phyloP scores from a whole-genome alignment of 2,113 vertebrate species.

The Callopanchax toddi region DNA sequence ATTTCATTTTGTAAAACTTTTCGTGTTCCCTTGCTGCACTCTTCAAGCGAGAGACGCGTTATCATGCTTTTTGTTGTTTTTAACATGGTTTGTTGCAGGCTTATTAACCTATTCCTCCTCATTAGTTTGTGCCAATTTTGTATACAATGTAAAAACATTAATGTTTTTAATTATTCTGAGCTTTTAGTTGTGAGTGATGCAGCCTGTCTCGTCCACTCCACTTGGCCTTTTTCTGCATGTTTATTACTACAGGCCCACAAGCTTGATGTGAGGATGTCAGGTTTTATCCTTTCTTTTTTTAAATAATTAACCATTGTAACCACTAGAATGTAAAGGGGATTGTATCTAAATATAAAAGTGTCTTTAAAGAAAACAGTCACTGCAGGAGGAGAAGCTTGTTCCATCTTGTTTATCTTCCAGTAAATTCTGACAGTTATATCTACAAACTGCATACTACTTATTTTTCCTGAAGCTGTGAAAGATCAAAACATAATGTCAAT shows the following conservation, averaged over 20 bases:
- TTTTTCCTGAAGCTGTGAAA: conserved; percentile 24
- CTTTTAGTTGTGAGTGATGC: conserved; percentile 65
- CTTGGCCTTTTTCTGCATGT: conserved; percentile 69
- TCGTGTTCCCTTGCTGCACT: conserved; percentile 39
- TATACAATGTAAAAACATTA: conserved; percentile 68
- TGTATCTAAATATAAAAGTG: conserved; percentile 71
- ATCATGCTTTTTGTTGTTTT: conserved; percentile 48
- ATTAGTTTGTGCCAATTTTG: conserved; percentile 75
- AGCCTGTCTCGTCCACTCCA: conserved; percentile 51
- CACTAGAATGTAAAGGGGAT: conserved; percentile 86
- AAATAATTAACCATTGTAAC: conserved; percentile 78
- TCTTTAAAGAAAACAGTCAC: conserved; percentile 78
- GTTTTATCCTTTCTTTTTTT: conserved; percentile 48
- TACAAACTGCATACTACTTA: conserved; percentile 45
- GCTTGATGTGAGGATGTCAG: conserved; percentile 43
- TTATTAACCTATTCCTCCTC: conserved; percentile 70
- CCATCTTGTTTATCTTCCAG: conserved; percentile 59
- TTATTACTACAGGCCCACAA: conserved; percentile 42
- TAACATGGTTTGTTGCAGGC: conserved; percentile 48
- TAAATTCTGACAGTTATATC: conserved; percentile 49
- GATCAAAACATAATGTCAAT: neutral
- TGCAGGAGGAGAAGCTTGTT: conserved; percentile 65
- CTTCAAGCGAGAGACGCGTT: conserved; percentile 40
- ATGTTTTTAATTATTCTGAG: conserved; percentile 64
- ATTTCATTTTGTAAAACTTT: conserved; percentile 21